Percentiles rank a stretch among this genome's conserved stretches.
Evolutionary conservation across 2,888 invertebrate genomes (phyloP).

Genomic region (Drosophila barbarae): DNA sequence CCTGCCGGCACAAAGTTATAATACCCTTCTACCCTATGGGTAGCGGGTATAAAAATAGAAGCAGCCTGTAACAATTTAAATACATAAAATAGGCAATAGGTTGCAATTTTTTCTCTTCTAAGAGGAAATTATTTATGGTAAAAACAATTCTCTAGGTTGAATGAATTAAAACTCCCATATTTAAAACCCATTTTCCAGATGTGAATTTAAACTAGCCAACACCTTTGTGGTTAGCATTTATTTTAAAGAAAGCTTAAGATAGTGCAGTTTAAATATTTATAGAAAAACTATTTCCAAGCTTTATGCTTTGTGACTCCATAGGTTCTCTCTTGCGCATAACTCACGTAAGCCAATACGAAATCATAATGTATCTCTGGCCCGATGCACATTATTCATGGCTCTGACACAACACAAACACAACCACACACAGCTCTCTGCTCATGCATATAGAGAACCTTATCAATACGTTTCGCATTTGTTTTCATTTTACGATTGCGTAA

Average conservation of each 20-base stretch:
- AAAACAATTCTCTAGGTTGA: too few relatives aligned
- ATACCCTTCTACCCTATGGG: too few relatives aligned
- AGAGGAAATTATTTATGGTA: not conserved
- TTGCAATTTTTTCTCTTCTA: not conserved
- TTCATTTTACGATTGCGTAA: slow-evolving; percentile 73
- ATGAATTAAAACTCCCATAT: not conserved
- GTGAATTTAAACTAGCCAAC: not conserved
- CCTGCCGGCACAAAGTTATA: too few relatives aligned
- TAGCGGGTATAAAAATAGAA: too few relatives aligned
- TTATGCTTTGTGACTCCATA: slow-evolving; percentile 7
- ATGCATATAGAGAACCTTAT: slow-evolving; percentile 56
- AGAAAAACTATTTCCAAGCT: slow-evolving; percentile 8
- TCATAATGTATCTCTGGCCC: slow-evolving; percentile 35
- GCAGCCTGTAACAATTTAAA: not conserved
- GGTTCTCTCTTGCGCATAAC: slow-evolving; percentile 14
- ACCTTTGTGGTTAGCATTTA: not conserved
- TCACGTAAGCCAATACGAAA: slow-evolving; percentile 27
- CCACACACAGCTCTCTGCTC: slow-evolving; percentile 8
- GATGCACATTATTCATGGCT: slow-evolving; percentile 38
- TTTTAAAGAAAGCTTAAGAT: not conserved
- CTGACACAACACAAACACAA: not conserved
- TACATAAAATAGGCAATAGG: not conserved
- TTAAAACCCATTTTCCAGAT: not conserved
- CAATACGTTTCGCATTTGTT: slow-evolving; percentile 73
- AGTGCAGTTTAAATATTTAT: slow-evolving; percentile 17